Evolutionary conservation across 2,888 invertebrate species (phyloP), one percentile per base, ranked within the genome.

Genomic region (Cremastobaeus sp.): DNA sequence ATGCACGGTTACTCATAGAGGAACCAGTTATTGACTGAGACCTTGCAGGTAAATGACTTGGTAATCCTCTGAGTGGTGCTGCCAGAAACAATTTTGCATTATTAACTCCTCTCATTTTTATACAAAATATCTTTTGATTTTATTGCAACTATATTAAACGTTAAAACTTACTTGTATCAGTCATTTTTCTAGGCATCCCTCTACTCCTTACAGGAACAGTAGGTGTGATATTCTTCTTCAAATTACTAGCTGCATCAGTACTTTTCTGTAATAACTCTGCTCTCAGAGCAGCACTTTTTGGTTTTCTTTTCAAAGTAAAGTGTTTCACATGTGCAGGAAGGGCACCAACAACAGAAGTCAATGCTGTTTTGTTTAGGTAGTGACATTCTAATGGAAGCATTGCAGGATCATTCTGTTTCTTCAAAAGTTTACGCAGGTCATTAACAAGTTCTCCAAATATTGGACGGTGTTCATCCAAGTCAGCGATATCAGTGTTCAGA

Each of bases 301-400:
- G 97, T 88, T 97, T 97, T 50, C 96, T 91, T 89, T 96, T 97
- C 21, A 97, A 88, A 6, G 95, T 95, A 85, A 98, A 98, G 89
- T 98, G 97, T 88, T 97, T 97, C 1, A 93, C 91, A 1, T 96
- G 93, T 59, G 93, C 92, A 1, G 95, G 93, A 89, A 95, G 93
- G 82, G 94, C 93, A 1, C 94, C 94, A 75, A 94, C 96, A 83
- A 97, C 94, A 79, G 96, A 95, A 55, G 93, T 90, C 83, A 98
- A 90, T 52, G 98, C 97, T 86, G 94, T 94, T 89, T 96, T 96
- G 89, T 98, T 98, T 77, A 98, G 91, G 90, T 97, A 98, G 86
- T 96, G 95, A 89, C 98, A 98, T 89, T 99, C 98, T 85, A 98
- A 90, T 1, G 98, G 98, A 81, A 98, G 89, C 91, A 98, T 93